Evolutionary conservation across 2,888 invertebrate species (phyloP).

Genomic region (Oscheius sp.): DNA sequence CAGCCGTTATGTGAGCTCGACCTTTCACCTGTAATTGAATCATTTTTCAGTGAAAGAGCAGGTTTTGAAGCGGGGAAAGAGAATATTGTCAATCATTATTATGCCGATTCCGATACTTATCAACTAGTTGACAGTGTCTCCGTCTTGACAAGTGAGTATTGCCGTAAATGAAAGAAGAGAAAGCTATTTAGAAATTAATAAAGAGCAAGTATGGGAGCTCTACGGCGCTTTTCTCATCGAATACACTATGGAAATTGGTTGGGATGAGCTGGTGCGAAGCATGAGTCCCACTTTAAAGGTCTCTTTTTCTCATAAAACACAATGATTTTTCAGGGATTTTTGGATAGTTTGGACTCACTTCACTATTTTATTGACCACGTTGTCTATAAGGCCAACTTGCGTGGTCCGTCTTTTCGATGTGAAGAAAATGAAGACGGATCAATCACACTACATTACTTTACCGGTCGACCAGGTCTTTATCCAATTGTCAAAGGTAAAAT

Average conservation of each 20-base stretch:
- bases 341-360: slow-evolving; percentile 93
- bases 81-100: slow-evolving; percentile 66
- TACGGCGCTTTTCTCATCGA: slow-evolving; percentile 67
- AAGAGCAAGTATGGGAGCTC: slow-evolving; percentile 50
- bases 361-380: slow-evolving; percentile 77
- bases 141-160: slow-evolving; percentile 49
- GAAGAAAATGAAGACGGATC: slow-evolving; percentile 89
- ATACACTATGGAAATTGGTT: slow-evolving; percentile 68
- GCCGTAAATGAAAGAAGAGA: not conserved
- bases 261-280: slow-evolving; percentile 65
- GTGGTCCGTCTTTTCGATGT: slow-evolving; percentile 89
- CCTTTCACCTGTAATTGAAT: slow-evolving; percentile 50
- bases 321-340: slow-evolving; percentile 80
- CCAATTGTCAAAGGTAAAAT: slow-evolving; percentile 83
- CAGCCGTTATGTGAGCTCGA: slow-evolving; percentile 55
- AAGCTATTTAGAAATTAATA: slow-evolving; percentile 18
- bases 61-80: slow-evolving; percentile 68
- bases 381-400: slow-evolving; percentile 63
- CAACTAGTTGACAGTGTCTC: slow-evolving; percentile 58
- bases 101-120: slow-evolving; percentile 63
- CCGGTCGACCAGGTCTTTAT: slow-evolving; percentile 90
- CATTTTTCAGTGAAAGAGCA: slow-evolving; percentile 52
- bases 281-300: slow-evolving; percentile 67
- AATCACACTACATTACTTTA: slow-evolving; percentile 91
- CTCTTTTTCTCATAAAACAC: not conserved